A percentile compares a stretch with the other conserved stretches of the same genome.
phyloP scores from a whole-genome alignment of 1,140 invertebrate species.

The Brachionus calyciflorus region DNA sequence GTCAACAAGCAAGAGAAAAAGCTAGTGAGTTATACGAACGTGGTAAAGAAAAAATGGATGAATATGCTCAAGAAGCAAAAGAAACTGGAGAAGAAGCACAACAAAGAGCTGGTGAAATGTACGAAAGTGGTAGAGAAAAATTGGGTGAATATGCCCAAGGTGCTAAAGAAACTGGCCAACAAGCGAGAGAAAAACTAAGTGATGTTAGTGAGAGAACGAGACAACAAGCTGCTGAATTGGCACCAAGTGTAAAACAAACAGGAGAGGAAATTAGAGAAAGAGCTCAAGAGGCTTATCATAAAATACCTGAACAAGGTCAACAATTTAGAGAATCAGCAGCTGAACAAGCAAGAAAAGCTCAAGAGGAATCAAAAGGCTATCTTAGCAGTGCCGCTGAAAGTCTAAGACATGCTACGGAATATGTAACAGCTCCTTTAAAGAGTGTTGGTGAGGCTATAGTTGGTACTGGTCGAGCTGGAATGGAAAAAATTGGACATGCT shows the following conservation, averaged over 20 bases:
- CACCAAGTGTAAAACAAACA: background rate
- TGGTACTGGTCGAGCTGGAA: background rate
- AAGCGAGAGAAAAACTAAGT: conserved; percentile 1
- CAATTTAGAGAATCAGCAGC: background rate
- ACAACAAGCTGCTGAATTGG: background rate
- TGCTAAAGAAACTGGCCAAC: conserved; percentile 7
- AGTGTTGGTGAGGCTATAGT: background rate
- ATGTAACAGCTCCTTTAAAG: background rate
- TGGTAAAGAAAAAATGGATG: background rate
- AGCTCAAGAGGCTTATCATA: background rate
- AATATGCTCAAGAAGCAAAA: conserved; percentile 15
- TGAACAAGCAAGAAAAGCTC: background rate
- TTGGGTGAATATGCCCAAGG: background rate
- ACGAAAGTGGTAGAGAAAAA: background rate
- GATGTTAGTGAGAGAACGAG: background rate
- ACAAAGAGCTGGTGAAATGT: conserved; percentile 12
- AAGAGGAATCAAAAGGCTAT: conserved; percentile 6
- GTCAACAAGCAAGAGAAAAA: background rate
- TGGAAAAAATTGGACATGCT: conserved; percentile 7
- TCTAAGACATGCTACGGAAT: conserved; percentile 12
- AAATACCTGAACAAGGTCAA: background rate
- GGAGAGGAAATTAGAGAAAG: conserved; percentile 1
- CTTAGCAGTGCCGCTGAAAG: conserved; percentile 16
- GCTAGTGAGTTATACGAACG: background rate
- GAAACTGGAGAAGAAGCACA: background rate